Conservation (phyloP, 2,113 vertebrate species). For the Ictalurus furcatus region DNA sequence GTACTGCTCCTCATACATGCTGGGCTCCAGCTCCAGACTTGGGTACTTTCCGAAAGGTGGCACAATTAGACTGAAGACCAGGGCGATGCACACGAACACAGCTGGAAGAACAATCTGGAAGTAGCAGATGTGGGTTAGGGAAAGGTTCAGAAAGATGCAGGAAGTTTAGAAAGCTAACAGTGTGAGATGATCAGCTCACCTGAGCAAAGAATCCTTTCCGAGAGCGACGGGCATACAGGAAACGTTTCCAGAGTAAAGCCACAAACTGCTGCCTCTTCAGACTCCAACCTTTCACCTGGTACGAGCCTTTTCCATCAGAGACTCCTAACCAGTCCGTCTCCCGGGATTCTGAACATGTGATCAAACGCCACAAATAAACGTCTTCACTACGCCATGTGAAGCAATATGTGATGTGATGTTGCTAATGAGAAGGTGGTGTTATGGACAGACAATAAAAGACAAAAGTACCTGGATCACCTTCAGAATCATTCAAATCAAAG, state of each 20-base stretch:
- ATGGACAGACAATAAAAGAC: constrained; percentile 46
- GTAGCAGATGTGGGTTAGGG: neutral
- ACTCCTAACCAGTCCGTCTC: constrained; percentile 95
- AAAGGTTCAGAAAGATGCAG: neutral
- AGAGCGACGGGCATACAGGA: constrained; percentile 91
- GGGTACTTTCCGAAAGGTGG: constrained; percentile 97
- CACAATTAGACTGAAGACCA: constrained; percentile 94
- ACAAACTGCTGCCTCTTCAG: constrained; percentile 93
- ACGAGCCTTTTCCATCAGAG: constrained; percentile 93
- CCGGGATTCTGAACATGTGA: constrained; percentile 81
- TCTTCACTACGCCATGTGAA: neutral
- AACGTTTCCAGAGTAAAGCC: constrained; percentile 94
- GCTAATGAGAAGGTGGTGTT: neutral
- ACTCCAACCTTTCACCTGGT: constrained; percentile 94
- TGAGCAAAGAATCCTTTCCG: constrained; percentile 97
- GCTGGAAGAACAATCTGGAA: constrained; percentile 93
- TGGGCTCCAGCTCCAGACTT: constrained; percentile 86
- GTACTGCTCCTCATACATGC: constrained; percentile 96
- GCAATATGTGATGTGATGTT: neutral
- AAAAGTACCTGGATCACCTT: constrained; percentile 82
- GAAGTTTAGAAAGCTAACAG: too few species aligned
- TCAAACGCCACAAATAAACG: neutral
- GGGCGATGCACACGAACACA: constrained; percentile 95
- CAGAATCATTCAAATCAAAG: constrained; percentile 92
- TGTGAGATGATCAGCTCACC: constrained; percentile 60